Base-by-base conservation (phyloP, 2,113 vertebrate genomes). In the Eidolon helvum region DNA sequence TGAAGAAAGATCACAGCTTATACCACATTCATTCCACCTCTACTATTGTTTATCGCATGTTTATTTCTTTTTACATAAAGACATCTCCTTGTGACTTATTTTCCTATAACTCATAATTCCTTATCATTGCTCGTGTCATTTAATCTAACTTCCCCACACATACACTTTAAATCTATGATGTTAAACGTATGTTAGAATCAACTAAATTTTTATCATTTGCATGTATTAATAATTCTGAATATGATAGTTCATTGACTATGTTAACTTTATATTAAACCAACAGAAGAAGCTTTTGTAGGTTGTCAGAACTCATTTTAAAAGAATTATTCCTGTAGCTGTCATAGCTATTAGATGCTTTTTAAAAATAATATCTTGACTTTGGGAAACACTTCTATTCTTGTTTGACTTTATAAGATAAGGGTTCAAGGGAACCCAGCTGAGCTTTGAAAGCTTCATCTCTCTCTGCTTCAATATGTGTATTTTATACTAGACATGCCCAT, bases 171-270 rank as follows among this genome's bases (percentile, higher is more conserved):
- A 84, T 66, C 24, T 79, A 2, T 93, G 68, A 74, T 90, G 9
- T 57, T 92, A 94, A 90, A 59, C 74, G 35, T 38, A 94, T 84
- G n/a, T 61, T 87, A n/a, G 40, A 95, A 87, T 93, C 40, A 71
- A 89, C 48, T 93, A 88, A 3, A 63, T 72, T 43, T 94, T 53
- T 85, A 80, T 79, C 26, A 75, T 85, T 63, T 79, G 28, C 57
- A 57, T 72, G 38, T 79, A 43, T 90, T 94, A 87, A 78, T 86
- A 40, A 84, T 92, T 90, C 82, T 84, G 50, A 95, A 75, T 74
- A 88, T 33, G 24, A 48, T 59, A 77, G 7, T 68, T 87, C 55
- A 28, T 7, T 80, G 55, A 40, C n/a, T 65, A 65, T 71, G 30
- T 85, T 88, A 69, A 78, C 80, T 87, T 75, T 91, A 83, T 84